Conservation (phyloP, 2,113 vertebrate genomes). For the Crotalus horridus region DNA sequence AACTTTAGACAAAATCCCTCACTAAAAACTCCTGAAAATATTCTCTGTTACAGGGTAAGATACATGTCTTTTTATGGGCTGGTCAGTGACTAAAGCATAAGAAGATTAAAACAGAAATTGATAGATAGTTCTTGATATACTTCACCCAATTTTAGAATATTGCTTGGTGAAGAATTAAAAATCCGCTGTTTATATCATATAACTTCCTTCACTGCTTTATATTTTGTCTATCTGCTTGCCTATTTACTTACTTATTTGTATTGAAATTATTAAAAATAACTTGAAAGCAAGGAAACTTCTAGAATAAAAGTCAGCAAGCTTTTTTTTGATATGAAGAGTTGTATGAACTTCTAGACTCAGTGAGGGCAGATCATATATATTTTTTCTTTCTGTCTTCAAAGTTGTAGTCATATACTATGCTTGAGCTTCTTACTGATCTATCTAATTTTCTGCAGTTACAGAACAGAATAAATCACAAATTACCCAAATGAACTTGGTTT, state of each 20-base stretch:
- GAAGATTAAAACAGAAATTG: neutral
- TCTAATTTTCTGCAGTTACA: neutral
- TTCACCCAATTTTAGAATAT: neutral
- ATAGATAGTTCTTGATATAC: neutral
- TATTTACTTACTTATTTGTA: neutral
- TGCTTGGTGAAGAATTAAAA: neutral
- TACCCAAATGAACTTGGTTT: neutral
- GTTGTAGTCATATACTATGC: neutral
- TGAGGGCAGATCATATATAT: neutral
- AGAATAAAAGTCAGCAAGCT: neutral
- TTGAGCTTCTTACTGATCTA: neutral
- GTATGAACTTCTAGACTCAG: neutral
- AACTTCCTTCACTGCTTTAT: neutral
- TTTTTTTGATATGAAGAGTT: neutral
- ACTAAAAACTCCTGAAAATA: neutral
- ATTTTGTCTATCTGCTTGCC: neutral
- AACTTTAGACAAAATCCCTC: neutral
- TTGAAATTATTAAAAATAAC: neutral
- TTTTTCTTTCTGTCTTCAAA: neutral
- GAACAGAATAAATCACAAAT: neutral
- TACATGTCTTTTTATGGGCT: neutral
- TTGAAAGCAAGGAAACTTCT: neutral
- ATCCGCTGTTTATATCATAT: neutral
- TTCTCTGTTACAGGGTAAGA: neutral
- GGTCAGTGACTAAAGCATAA: neutral